Evolutionary conservation across 2,797 vertebrate genomes (phyloP).

Genomic region (Arvicola amphibius): DNA sequence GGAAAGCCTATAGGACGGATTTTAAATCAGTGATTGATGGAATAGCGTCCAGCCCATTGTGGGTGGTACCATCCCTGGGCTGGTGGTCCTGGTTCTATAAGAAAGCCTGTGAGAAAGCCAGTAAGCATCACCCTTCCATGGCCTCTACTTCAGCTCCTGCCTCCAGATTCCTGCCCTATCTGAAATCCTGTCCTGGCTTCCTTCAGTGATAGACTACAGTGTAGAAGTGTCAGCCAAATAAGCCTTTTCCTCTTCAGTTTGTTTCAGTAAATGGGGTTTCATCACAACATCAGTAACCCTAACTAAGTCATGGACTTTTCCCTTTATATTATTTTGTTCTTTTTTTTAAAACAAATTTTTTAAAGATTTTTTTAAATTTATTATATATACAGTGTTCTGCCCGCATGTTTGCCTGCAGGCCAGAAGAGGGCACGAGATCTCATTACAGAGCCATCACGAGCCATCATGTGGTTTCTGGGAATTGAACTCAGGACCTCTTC

Average conservation of each 20-base stretch:
- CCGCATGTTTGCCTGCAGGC: too few relatives aligned
- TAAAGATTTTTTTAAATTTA: too few relatives aligned
- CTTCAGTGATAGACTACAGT: background rate
- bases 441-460: too few relatives aligned
- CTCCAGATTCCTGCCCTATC: background rate
- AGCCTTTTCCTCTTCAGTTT: background rate
- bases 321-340: background rate
- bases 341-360: too few relatives aligned
- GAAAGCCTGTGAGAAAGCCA: background rate
- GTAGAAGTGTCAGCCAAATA: background rate
- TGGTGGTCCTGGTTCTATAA: background rate
- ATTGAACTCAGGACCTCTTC: too few relatives aligned
- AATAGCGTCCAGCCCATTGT: background rate
- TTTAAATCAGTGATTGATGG: background rate
- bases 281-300: background rate
- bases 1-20: background rate
- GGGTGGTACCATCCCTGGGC: background rate
- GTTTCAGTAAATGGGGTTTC: background rate
- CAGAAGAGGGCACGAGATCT: too few relatives aligned
- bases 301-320: background rate
- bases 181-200: background rate
- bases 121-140: background rate
- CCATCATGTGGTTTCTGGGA: too few relatives aligned
- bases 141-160: background rate
- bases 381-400: too few relatives aligned